phyloP scores from a whole-genome alignment of 2,888 invertebrate genomes.

The Julus scanicus region DNA sequence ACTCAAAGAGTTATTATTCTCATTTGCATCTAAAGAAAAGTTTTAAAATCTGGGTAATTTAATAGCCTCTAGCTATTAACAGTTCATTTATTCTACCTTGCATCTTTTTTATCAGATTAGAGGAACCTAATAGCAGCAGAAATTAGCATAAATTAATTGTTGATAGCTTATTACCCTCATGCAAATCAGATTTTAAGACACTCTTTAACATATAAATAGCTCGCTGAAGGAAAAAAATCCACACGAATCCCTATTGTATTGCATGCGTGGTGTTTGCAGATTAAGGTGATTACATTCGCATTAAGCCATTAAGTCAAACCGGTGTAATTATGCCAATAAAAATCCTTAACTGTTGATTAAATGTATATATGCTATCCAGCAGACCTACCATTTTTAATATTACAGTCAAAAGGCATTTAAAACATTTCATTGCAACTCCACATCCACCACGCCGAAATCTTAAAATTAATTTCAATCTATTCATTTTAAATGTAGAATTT shows the following conservation, averaged over 20 bases:
- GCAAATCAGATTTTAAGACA: not conserved
- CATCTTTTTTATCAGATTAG: not conserved
- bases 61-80: not conserved
- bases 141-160: constrained; percentile 7
- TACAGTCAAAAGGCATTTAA: not conserved
- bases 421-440: not conserved
- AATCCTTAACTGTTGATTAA: not conserved
- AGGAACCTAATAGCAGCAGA: not conserved
- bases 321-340: not conserved
- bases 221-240: not conserved
- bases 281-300: not conserved
- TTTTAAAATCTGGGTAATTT: not conserved
- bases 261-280: not conserved
- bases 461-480: too few relatives aligned
- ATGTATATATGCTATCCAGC: not conserved
- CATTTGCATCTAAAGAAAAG: too few relatives aligned
- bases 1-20: too few relatives aligned
- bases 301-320: not conserved
- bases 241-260: not conserved
- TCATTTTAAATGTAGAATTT: too few relatives aligned
- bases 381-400: not conserved
- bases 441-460: not conserved
- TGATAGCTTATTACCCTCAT: not conserved
- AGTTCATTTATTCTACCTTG: not conserved
- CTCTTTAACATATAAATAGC: not conserved